Conservation (phyloP, 2,113 vertebrate genomes). For the Pteruthius melanotis region DNA sequence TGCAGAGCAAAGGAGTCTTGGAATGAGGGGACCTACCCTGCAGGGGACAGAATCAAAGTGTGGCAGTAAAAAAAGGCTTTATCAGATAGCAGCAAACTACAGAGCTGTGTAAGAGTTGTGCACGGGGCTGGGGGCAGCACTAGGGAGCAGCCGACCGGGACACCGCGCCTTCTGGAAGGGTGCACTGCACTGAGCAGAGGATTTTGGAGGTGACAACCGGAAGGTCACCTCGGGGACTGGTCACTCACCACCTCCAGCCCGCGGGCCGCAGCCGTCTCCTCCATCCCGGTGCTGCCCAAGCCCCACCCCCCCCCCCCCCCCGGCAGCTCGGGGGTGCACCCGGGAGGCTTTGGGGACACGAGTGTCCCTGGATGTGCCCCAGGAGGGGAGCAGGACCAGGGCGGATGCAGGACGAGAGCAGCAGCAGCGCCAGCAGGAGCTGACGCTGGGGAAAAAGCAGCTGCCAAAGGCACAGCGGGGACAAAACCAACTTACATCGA, state of each 20-base stretch:
- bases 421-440: background rate
- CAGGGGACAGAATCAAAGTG: background rate
- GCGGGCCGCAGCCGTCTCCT: rapidly evolving
- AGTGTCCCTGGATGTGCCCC: background rate
- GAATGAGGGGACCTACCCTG: background rate
- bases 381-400: background rate
- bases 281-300: background rate
- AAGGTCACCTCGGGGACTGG: background rate
- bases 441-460: background rate
- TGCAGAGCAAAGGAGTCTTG: background rate
- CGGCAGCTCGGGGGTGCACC: background rate
- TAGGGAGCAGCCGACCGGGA: background rate
- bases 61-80: background rate
- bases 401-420: rapidly evolving
- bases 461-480: background rate
- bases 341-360: background rate
- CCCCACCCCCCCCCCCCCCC: background rate
- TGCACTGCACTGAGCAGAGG: background rate
- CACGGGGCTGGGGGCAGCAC: background rate
- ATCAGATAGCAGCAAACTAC: background rate
- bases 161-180: background rate
- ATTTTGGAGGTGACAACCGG: background rate
- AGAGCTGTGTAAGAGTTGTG: background rate
- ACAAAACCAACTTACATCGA: constrained; percentile 16
- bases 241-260: background rate